These are phyloP conservation scores for Zosterops lateralis DNA, from an alignment of 2,113 vertebrate species.

Conservation along the genomic window DNA sequence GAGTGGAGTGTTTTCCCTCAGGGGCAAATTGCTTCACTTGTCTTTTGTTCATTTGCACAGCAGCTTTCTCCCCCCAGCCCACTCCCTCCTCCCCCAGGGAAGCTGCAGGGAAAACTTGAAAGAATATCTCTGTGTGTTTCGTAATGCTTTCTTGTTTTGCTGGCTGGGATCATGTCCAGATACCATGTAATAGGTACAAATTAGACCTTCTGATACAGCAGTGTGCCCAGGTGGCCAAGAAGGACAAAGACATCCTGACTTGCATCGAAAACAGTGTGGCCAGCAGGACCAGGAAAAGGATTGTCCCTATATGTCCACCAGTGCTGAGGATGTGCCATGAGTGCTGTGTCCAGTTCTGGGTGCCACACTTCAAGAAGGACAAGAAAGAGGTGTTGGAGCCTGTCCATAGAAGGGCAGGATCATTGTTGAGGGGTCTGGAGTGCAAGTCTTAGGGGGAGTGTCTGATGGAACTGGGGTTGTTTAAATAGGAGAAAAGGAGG, in stretches of 20 bases:
- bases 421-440: neutral
- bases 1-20: neutral
- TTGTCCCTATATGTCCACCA: neutral
- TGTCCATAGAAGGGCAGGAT: neutral
- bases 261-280: neutral
- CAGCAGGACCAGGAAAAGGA: neutral
- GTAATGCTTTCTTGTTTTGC: neutral
- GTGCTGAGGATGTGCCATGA: neutral
- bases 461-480: neutral
- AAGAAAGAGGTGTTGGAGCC: neutral
- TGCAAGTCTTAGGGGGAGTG: neutral
- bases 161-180: neutral
- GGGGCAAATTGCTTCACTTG: neutral
- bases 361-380: neutral
- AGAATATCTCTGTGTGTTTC: neutral
- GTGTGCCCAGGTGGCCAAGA: neutral
- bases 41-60: neutral
- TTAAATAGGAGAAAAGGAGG: neutral
- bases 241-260: neutral
- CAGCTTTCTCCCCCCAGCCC: neutral
- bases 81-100: neutral
- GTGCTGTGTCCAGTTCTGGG: neutral
- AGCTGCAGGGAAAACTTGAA: neutral
- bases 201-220: neutral
- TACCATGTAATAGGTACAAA: neutral